Base-by-base conservation (phyloP, 1,140 invertebrate species). In the Bombus vancouverensis region DNA sequence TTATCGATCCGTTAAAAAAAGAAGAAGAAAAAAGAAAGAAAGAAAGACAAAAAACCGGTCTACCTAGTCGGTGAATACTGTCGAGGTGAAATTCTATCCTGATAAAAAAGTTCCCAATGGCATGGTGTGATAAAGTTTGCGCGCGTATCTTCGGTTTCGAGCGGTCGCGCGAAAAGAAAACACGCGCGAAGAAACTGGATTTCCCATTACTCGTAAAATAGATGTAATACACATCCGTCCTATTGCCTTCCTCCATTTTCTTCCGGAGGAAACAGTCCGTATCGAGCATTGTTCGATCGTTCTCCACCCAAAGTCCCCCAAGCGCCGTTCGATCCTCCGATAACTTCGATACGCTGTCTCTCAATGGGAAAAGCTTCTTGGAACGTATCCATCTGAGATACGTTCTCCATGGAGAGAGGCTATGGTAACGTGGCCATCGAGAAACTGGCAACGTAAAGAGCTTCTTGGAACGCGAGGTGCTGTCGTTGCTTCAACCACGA, bases 381-480 rank as follows among this genome's bases (percentile, higher is more conserved):
- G 68, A 79, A 79, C 76, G 75, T 71, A 79, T 84, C 83, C 77
- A 78, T 83, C 74, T n/a, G 37, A n/a, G 39, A 78, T 77, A 83
- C 47, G 47, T 70, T 59, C 39, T 59, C 82, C 13, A 62, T 37
- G 25, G 53, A 79, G 53, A 79, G 34, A 57, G 57, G 70, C 75
- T 13, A 78, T 47, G 62, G 81, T 66, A 74, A 82, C 39, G 57
- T 32, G 37, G n/a, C 71, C 39, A 65, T 44, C 25, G 70, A 65
- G 71, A 47, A 57, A 68, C 44, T 68, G 81, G 62, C 34, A 76
- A 70, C 6, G 34, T 13, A 18, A 37, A 44, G 75, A 72, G 70
- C 42, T 65, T 28, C 83, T 22, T 10, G 53, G 39, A 70, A 78
- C n/a, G 22, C n/a, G 18, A 32, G n/a, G 8, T 15, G 47, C 42